Conservation (phyloP, 2,888 invertebrate species). For the Acrobasis consociella region DNA sequence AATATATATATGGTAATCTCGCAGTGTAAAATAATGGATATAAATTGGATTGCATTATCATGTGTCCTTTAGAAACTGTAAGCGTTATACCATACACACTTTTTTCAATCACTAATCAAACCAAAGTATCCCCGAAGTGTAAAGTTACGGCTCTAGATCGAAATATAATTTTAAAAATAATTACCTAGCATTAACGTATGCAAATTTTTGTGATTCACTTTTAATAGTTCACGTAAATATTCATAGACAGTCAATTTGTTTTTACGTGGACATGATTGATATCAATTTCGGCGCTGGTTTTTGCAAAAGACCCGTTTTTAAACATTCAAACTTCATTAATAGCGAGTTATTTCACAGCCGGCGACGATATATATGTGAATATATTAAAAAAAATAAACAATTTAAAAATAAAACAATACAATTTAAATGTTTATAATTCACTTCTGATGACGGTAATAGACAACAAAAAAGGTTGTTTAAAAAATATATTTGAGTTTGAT, state of each 20-base stretch:
- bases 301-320: conserved; percentile 39
- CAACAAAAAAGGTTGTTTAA: too few relatives aligned
- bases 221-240: conserved; percentile 40
- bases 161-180: background rate
- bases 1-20: too few relatives aligned
- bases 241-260: conserved; percentile 39
- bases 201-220: conserved; percentile 33
- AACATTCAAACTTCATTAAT: conserved; percentile 41
- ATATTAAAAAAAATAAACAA: background rate
- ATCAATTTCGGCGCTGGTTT: conserved; percentile 39
- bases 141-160: too few relatives aligned
- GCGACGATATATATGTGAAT: conserved; percentile 12
- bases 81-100: too few relatives aligned
- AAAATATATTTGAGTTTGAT: too few relatives aligned
- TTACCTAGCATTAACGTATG: conserved; percentile 24
- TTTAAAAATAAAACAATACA: background rate
- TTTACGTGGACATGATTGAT: conserved; percentile 41
- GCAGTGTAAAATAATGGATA: too few relatives aligned
- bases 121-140: too few relatives aligned
- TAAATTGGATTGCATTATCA: too few relatives aligned
- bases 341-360: conserved; percentile 33
- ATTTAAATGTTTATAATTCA: too few relatives aligned
- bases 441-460: too few relatives aligned
- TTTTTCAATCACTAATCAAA: too few relatives aligned
- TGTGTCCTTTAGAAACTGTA: too few relatives aligned